Evolutionary conservation across 2,888 invertebrate species (phyloP).

Genomic region (Neocrepidodera transversa): DNA sequence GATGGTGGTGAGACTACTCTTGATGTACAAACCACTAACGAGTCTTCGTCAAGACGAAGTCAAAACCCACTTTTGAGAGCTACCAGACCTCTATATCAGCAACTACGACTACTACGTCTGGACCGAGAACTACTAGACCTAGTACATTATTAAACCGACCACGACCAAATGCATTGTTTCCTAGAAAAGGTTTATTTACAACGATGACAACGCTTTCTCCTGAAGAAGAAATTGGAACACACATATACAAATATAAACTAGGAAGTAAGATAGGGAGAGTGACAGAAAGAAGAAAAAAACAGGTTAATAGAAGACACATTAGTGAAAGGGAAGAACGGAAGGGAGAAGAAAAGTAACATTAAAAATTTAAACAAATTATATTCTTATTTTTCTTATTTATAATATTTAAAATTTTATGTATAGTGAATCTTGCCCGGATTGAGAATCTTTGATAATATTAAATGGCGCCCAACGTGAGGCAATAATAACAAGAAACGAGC

Average conservation of each 20-base stretch:
- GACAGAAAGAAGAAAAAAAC: too few species aligned
- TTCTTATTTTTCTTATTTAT: too few species aligned
- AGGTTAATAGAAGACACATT: too few species aligned
- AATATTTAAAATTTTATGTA: too few species aligned
- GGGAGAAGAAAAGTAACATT: too few species aligned
- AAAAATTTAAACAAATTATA: too few species aligned
- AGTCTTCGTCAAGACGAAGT: conserved; percentile 69
- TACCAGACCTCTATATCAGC: conserved; percentile 67
- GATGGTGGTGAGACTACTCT: conserved; percentile 69
- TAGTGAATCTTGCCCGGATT: too few species aligned
- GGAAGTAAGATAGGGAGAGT: conserved; percentile 65
- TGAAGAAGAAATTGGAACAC: conserved; percentile 65
- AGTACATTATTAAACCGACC: conserved; percentile 65
- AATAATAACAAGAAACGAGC: too few species aligned
- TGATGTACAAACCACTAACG: conserved; percentile 65
- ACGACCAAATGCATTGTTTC: conserved; percentile 75
- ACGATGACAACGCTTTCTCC: conserved; percentile 61
- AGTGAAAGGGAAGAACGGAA: too few species aligned
- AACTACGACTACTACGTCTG: conserved; percentile 49
- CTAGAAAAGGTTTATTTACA: conserved; percentile 74
- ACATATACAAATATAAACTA: too few species aligned
- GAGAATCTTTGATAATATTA: too few species aligned
- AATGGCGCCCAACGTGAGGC: too few species aligned
- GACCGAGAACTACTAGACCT: conserved; percentile 53
- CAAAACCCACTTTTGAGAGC: conserved; percentile 79